Evolutionary conservation across 2,113 vertebrate species (phyloP), one percentile per base, ranked within the genome.

Genomic region (Megaceryle torquata): DNA sequence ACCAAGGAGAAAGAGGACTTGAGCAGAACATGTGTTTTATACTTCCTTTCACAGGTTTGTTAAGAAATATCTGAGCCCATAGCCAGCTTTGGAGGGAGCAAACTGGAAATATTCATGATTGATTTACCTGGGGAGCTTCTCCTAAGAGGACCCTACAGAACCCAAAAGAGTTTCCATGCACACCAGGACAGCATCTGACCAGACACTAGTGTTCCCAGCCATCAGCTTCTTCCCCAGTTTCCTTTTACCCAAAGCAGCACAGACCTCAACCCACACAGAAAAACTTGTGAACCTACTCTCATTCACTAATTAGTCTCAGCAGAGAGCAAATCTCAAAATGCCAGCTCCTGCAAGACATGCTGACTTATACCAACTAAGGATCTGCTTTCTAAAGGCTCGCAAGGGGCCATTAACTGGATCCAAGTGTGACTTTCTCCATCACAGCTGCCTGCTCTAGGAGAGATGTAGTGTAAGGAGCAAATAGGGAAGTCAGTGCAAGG

Each of bases 11-110:
- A 15, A 29, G 16, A 6, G 10, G 2, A 41, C 24, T 48, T 0
- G 0, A 1, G 5, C 13, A 31, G 16, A 21, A 3, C 2, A 0
- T 3, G 0, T 39, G 7, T 9, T 57, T 72, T 71, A 54, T 28
- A 8, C 19, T 54, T 63, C 19, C 33, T 74, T 22, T 46, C 25
- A 26, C 11, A 56, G 14, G 5, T 1, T 21, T 4, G 15, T 35
- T 80, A 37, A 46, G 64, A 78, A 83, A 69, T 5, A 3, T 33
- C 57, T 39, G 31, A 71, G 35, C 24, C 26, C 9, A 9, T 2
- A 60, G 2, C 1, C 1, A 53, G 7, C 25, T 41, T 61, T 17
- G 13, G 14, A 92, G 28, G 11, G 7, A 85, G 12, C 1, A 18
- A 69, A 71, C 14, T 19, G 3, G 14, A 83, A 65, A 67, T 17